These are phyloP conservation scores for Papilio polyxenes DNA, from an alignment of 1,140 invertebrate genomes.

Conservation along the genomic window DNA sequence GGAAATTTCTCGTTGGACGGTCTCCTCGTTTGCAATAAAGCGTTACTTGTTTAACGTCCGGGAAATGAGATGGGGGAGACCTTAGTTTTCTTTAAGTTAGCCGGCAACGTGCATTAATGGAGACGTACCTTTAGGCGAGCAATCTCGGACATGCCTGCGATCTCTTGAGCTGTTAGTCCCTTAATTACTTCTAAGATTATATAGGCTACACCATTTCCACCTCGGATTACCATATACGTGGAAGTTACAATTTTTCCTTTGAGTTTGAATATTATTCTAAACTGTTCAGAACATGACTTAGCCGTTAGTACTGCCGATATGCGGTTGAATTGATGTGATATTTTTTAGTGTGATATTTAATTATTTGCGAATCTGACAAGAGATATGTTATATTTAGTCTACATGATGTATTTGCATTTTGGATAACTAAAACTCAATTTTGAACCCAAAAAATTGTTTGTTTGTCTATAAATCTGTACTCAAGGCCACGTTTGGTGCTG, in stretches of 20 bases:
- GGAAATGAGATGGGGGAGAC: slow-evolving; percentile 57
- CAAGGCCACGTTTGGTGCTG: too few relatives aligned
- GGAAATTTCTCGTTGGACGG: slow-evolving; percentile 57
- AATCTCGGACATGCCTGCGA: slow-evolving; percentile 45
- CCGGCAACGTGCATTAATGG: slow-evolving; percentile 62
- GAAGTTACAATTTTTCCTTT: not conserved
- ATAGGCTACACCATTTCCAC: slow-evolving; percentile 12
- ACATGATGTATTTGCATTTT: too few relatives aligned
- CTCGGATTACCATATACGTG: not conserved
- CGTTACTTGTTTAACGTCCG: slow-evolving; percentile 65
- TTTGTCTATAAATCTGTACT: too few relatives aligned
- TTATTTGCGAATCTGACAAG: too few relatives aligned
- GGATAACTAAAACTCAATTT: too few relatives aligned
- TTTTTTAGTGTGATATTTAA: too few relatives aligned
- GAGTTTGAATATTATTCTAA: too few relatives aligned
- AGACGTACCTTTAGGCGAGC: slow-evolving; percentile 49
- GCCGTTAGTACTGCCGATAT: too few relatives aligned
- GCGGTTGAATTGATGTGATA: too few relatives aligned
- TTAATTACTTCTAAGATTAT: slow-evolving; percentile 35
- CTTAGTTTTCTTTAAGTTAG: slow-evolving; percentile 66
- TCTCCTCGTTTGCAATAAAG: slow-evolving; percentile 56
- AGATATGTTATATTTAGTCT: too few relatives aligned
- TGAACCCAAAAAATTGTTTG: too few relatives aligned
- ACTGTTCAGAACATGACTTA: too few relatives aligned
- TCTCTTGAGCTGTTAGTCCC: slow-evolving; percentile 12